phyloP scores from a whole-genome alignment of 2,797 vertebrate genomes.

The Anguilla megastoma region DNA sequence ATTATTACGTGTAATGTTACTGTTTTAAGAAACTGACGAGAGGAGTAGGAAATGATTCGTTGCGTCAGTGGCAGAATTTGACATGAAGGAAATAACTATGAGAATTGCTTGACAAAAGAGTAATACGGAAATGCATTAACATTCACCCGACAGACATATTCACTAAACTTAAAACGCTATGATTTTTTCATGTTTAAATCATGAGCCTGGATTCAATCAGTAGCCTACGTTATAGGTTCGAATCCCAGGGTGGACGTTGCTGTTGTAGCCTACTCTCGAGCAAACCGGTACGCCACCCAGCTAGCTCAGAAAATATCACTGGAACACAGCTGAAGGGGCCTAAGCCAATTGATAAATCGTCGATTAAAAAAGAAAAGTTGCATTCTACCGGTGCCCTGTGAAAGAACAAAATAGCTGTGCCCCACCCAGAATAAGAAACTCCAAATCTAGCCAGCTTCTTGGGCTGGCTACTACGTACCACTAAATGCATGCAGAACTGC shows the following conservation, averaged over 20 bases:
- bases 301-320: neutral
- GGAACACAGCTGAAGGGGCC: neutral
- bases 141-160: neutral
- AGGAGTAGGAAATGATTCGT: neutral
- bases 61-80: neutral
- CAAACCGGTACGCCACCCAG: neutral
- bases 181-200: neutral
- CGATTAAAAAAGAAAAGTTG: neutral
- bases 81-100: neutral
- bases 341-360: neutral
- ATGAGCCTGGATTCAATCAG: neutral
- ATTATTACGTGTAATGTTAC: too few relatives aligned
- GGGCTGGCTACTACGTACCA: neutral
- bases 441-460: neutral
- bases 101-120: neutral
- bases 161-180: neutral
- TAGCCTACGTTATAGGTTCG: neutral
- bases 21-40: neutral
- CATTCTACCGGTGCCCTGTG: neutral
- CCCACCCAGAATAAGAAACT: conserved; percentile 14
- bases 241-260: neutral
- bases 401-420: neutral
- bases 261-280: neutral
- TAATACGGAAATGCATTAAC: neutral
- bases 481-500: neutral